A percentile compares a stretch with the other conserved stretches of the same genome.
phyloP scores from a whole-genome alignment of 2,113 vertebrate species.

The Electrona antarctica region DNA sequence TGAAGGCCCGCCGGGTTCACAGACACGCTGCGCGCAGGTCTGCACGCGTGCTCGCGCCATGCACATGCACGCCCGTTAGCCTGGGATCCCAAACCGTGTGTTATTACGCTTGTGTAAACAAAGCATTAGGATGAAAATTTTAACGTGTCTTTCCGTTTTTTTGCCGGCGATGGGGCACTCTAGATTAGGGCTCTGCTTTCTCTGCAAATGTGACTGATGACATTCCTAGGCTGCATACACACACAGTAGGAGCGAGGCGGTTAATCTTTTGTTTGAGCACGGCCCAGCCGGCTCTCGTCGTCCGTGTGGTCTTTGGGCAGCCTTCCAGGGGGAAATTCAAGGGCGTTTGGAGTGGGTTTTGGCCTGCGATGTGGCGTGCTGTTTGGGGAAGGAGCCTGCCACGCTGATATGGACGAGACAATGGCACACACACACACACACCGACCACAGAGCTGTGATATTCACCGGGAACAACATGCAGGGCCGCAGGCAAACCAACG shows the following conservation, averaged over 20 bases:
- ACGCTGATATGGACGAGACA: too few relatives aligned
- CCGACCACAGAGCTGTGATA: too few relatives aligned
- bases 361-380: too few relatives aligned
- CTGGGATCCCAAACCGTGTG: not conserved
- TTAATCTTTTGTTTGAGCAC: conserved; percentile 37
- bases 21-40: not conserved
- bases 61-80: not conserved
- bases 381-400: too few relatives aligned
- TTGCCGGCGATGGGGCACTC: conserved; percentile 13
- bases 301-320: conserved; percentile 37
- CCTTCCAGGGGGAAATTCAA: conserved; percentile 48
- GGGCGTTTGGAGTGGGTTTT: conserved; percentile 24
- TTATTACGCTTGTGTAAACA: conserved; percentile 19
- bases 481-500: too few relatives aligned
- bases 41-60: too few relatives aligned
- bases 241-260: conserved; percentile 12
- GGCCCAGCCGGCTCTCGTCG: conserved; percentile 6
- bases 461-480: too few relatives aligned
- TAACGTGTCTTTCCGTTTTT: conserved; percentile 17
- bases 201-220: conserved; percentile 23
- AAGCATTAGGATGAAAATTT: conserved; percentile 19
- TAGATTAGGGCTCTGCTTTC: conserved; percentile 13
- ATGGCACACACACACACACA: too few relatives aligned
- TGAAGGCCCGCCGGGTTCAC: not conserved
- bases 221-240: not conserved